Percentiles rank a stretch among this genome's conserved stretches.
phyloP scores from a whole-genome alignment of 2,888 invertebrate genomes.

The Trilocha varians region DNA sequence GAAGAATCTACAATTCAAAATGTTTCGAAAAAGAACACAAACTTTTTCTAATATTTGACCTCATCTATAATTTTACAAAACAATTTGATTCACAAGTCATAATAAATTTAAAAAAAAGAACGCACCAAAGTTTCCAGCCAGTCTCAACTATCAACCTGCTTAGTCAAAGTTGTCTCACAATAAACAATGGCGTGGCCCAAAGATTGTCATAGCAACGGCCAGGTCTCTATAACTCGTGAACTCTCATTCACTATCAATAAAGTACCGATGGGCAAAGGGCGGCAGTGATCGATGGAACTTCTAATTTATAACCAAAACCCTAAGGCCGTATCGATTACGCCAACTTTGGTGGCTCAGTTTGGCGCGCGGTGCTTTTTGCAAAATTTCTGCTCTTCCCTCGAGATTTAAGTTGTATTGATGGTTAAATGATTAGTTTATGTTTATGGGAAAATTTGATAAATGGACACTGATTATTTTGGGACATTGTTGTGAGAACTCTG shows the following conservation, averaged over 20 bases:
- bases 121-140: too few relatives aligned
- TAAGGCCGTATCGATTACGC: conserved; percentile 71
- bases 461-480: too few relatives aligned
- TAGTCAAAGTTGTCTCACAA: too few relatives aligned
- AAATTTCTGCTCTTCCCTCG: conserved; percentile 43
- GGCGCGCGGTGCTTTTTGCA: conserved; percentile 50
- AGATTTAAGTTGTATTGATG: conserved; percentile 29
- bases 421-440: conserved; percentile 21
- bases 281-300: conserved; percentile 68
- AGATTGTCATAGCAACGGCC: conserved; percentile 9
- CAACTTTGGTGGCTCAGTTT: conserved; percentile 46
- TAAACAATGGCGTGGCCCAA: too few relatives aligned
- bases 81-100: too few relatives aligned
- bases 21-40: too few relatives aligned
- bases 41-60: too few relatives aligned
- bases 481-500: too few relatives aligned
- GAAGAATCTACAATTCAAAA: too few relatives aligned
- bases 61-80: too few relatives aligned
- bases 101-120: too few relatives aligned
- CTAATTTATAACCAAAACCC: conserved; percentile 71
- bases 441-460: conserved; percentile 17
- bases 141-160: too few relatives aligned
- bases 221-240: conserved; percentile 26
- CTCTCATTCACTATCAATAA: conserved; percentile 64
- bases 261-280: conserved; percentile 68